phyloP scores from a whole-genome alignment of 2,888 invertebrate genomes.

The Gnatocerus cornutus region DNA sequence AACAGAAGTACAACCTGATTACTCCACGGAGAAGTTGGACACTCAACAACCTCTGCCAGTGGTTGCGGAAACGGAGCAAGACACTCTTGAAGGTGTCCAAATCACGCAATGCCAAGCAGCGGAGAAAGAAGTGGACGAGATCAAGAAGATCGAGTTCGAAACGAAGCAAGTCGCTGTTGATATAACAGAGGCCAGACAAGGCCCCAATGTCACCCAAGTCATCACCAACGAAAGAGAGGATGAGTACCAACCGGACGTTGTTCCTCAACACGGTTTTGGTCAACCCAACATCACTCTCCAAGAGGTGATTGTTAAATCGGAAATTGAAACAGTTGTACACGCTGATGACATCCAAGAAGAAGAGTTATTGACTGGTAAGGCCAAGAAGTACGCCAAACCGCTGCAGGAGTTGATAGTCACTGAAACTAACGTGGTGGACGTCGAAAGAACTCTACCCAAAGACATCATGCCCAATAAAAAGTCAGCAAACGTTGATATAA shows the following conservation, averaged over 20 bases:
- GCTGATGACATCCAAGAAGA: slow-evolving; percentile 70
- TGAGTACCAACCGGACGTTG: slow-evolving; percentile 66
- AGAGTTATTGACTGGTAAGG: slow-evolving; percentile 69
- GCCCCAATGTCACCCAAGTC: slow-evolving; percentile 70
- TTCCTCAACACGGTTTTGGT: slow-evolving; percentile 68
- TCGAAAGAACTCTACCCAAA: slow-evolving; percentile 69
- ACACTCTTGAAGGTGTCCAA: slow-evolving; percentile 73
- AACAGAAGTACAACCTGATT: slow-evolving; percentile 71
- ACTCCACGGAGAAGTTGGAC: slow-evolving; percentile 63
- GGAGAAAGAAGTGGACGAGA: slow-evolving; percentile 71
- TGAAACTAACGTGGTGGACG: slow-evolving; percentile 75
- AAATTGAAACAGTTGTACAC: slow-evolving; percentile 70
- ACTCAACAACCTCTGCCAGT: slow-evolving; percentile 66
- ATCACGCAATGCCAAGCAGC: slow-evolving; percentile 72
- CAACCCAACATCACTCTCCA: slow-evolving; percentile 69
- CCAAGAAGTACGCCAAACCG: slow-evolving; percentile 71
- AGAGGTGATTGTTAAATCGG: slow-evolving; percentile 71
- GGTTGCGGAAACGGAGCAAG: slow-evolving; percentile 72
- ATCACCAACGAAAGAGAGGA: slow-evolving; percentile 71
- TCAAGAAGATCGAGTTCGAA: slow-evolving; percentile 63
- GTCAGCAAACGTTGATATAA: slow-evolving; percentile 73
- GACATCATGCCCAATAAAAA: slow-evolving; percentile 75
- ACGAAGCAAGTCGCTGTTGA: slow-evolving; percentile 66
- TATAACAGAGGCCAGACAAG: slow-evolving; percentile 64
- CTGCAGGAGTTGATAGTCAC: slow-evolving; percentile 73